These are phyloP conservation scores for Microtus ochrogaster DNA, from an alignment of 2,113 vertebrate genomes.

Conservation along the genomic window DNA sequence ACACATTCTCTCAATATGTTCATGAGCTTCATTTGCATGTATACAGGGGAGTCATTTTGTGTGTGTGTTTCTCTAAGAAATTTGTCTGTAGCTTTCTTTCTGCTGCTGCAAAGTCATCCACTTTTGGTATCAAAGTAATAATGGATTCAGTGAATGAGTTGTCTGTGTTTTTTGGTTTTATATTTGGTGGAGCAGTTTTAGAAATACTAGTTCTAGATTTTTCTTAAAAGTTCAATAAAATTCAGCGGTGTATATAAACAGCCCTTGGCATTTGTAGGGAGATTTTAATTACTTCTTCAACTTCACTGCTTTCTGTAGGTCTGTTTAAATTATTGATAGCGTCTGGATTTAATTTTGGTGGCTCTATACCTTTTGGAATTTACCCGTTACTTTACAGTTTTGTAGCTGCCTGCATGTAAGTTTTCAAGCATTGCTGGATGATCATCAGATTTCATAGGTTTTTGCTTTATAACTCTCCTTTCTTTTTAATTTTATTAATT, in stretches of 20 bases:
- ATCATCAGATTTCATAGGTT: background rate
- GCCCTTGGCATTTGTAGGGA: background rate
- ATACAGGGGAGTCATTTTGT: background rate
- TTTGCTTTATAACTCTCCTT: background rate
- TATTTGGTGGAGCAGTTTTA: background rate
- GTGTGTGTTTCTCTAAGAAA: background rate
- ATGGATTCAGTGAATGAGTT: background rate
- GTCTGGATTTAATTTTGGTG: background rate
- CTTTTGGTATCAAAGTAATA: background rate
- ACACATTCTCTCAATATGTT: background rate
- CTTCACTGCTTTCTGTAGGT: background rate
- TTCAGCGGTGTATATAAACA: background rate
- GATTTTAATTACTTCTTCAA: background rate
- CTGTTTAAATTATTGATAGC: background rate
- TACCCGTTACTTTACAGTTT: background rate
- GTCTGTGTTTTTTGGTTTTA: background rate
- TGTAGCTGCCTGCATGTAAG: background rate
- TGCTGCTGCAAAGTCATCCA: background rate
- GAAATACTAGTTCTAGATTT: background rate
- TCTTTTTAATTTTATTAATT: background rate
- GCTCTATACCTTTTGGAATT: background rate
- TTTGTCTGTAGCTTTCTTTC: background rate
- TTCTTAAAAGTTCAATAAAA: background rate
- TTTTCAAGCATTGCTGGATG: background rate
- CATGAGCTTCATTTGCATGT: background rate